Conservation (phyloP, 2,888 invertebrate species). For the Protonemura montana region DNA sequence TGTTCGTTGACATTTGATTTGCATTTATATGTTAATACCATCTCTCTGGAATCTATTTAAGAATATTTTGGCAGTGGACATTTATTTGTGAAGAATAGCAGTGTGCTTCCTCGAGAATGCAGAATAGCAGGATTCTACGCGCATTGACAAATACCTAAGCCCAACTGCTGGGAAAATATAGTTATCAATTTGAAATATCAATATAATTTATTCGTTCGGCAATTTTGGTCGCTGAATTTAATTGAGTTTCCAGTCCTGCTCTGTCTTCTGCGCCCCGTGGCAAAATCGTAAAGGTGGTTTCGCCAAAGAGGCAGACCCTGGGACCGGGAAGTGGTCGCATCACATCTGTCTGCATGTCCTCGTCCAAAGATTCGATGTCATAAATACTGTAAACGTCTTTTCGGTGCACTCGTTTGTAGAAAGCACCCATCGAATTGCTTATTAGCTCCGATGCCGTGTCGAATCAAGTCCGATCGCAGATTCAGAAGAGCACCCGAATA, state of each 20-base stretch:
- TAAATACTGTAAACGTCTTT: background rate
- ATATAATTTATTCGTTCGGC: slow-evolving; percentile 17
- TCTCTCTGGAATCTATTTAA: background rate
- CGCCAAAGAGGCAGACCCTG: background rate
- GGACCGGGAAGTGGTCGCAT: background rate
- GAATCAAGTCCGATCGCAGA: background rate
- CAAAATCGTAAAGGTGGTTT: too few species aligned
- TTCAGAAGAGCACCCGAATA: background rate
- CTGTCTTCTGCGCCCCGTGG: background rate
- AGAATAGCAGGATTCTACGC: background rate
- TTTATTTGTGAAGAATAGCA: background rate
- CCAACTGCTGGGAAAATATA: slow-evolving; percentile 31
- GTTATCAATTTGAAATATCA: slow-evolving; percentile 42
- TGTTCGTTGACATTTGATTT: background rate
- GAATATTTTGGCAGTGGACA: background rate
- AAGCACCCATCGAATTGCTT: background rate
- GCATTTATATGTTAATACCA: background rate
- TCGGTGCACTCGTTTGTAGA: background rate
- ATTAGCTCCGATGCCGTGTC: background rate
- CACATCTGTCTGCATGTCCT: background rate
- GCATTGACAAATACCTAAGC: background rate
- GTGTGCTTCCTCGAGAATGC: background rate
- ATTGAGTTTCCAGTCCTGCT: background rate
- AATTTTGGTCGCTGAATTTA: background rate
- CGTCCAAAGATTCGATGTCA: background rate